phyloP scores from a whole-genome alignment of 2,797 vertebrate genomes.

The Poeciliopsis gracilis region DNA sequence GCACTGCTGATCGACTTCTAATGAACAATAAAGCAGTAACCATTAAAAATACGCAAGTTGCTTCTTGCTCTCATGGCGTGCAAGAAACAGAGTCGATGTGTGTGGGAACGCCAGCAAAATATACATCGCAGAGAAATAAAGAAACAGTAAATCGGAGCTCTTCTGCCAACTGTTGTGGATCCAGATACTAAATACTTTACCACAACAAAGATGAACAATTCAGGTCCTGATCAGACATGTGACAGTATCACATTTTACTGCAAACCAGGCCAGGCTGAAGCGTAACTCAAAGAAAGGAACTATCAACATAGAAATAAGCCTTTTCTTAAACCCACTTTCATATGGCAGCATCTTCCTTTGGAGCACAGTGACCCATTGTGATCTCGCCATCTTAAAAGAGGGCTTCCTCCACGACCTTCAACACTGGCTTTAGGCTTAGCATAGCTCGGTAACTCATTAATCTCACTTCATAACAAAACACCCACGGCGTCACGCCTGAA shows the following conservation, averaged over 20 bases:
- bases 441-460: constrained; percentile 8
- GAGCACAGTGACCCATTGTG: not conserved
- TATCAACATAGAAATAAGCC: not conserved
- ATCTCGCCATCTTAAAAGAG: not conserved
- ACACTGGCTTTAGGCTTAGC: not conserved
- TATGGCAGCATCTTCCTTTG: not conserved
- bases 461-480: constrained; percentile 1
- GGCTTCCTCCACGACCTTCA: constrained; percentile 13
- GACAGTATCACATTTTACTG: not conserved
- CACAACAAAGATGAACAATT: not conserved
- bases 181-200: not conserved
- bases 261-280: not conserved
- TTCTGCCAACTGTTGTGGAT: not conserved
- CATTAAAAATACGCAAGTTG: not conserved
- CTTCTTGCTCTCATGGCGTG: not conserved
- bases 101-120: not conserved
- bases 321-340: not conserved
- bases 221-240: not conserved
- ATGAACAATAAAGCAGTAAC: not conserved
- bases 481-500: constrained; percentile 14
- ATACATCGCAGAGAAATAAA: not conserved
- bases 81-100: not conserved
- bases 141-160: not conserved
- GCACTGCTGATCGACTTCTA: not conserved
- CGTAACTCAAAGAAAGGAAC: not conserved